A percentile compares a stretch with the other conserved stretches of the same genome.
phyloP scores from a whole-genome alignment of 2,113 vertebrate genomes.

The Anser cygnoides region DNA sequence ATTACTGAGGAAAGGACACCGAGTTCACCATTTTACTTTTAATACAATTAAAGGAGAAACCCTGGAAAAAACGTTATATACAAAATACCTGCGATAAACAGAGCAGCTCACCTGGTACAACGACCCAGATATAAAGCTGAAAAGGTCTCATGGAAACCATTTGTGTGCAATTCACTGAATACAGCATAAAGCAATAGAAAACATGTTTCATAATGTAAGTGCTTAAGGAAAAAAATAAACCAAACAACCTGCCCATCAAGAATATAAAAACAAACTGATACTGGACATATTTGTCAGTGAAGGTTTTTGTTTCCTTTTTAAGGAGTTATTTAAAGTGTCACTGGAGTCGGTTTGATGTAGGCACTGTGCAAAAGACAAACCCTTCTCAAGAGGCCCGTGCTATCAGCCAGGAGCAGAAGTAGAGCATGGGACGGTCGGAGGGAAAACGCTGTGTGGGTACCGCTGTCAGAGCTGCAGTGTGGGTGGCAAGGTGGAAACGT shows the following conservation, averaged over 20 bases:
- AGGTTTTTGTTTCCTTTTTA: background rate
- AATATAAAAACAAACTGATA: background rate
- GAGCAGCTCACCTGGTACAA: conserved; percentile 29
- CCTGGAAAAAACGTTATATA: background rate
- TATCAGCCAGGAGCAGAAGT: background rate
- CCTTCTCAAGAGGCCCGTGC: background rate
- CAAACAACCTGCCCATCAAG: background rate
- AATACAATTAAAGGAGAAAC: conserved; percentile 27
- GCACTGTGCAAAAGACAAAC: background rate
- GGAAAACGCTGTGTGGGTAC: background rate
- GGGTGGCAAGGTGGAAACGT: background rate
- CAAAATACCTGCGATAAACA: conserved; percentile 10
- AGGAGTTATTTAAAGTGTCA: background rate
- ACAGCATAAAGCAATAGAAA: background rate
- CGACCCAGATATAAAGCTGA: background rate
- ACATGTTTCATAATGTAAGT: background rate
- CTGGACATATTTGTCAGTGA: background rate
- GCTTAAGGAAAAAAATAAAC: background rate
- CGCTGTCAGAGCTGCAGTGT: background rate
- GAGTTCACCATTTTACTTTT: background rate
- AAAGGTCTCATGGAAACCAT: conserved; percentile 60
- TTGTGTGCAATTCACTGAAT: conserved; percentile 29
- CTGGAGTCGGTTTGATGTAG: background rate
- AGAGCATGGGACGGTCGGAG: background rate
- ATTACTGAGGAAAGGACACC: background rate